A percentile compares a stretch with the other conserved stretches of the same genome.
phyloP scores from a whole-genome alignment of 2,888 invertebrate genomes.

The Shargacucullia verbasci region DNA sequence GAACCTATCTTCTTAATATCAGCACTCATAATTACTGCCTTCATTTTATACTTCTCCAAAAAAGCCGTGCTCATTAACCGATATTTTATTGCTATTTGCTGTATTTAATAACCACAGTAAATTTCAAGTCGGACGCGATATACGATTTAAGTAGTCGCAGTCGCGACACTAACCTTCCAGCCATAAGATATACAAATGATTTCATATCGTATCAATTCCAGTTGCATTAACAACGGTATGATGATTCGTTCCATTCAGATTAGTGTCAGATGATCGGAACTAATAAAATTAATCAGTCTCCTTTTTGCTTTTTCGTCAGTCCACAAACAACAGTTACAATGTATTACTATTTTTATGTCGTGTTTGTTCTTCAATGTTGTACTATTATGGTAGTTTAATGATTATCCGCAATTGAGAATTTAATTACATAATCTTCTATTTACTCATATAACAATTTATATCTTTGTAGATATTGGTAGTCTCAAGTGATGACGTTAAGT shows the following conservation, averaged over 20 bases:
- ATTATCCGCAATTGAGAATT: neutral
- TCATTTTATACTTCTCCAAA: too few species aligned
- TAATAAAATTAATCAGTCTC: neutral
- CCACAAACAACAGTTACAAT: conserved; percentile 9
- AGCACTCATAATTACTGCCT: too few species aligned
- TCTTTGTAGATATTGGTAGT: neutral
- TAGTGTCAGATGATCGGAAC: neutral
- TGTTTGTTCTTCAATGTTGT: conserved; percentile 12
- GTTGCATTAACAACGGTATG: neutral
- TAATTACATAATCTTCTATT: neutral
- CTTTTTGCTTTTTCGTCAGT: conserved; percentile 6
- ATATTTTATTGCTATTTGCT: too few species aligned
- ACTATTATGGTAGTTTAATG: conserved; percentile 13
- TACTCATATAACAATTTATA: neutral
- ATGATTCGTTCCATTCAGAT: conserved; percentile 14
- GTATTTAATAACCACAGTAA: too few species aligned
- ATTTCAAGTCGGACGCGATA: too few species aligned
- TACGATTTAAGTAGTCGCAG: too few species aligned
- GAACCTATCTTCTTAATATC: too few species aligned
- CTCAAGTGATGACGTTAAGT: too few species aligned
- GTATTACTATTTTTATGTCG: conserved; percentile 10
- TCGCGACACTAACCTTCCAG: too few species aligned
- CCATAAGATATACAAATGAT: too few species aligned
- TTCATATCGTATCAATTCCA: conserved; percentile 5
- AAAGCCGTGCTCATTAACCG: too few species aligned